A percentile compares a stretch with the other conserved stretches of the same genome.
Conservation (phyloP, 2,113 vertebrate genomes). For the Cavia porcellus region DNA sequence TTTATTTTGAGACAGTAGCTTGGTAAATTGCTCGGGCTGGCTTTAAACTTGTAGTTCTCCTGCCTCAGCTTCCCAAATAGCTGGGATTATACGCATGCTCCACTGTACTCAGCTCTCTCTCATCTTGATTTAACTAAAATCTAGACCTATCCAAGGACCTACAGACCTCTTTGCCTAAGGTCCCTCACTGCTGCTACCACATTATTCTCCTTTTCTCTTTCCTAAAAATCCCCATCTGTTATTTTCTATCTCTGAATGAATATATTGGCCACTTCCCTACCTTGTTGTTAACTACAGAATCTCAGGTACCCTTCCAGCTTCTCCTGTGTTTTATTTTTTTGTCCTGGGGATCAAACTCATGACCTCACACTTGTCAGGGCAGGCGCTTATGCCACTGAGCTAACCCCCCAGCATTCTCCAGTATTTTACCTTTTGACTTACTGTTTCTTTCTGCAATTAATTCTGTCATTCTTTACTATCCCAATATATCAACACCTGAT, state of each 20-base stretch:
- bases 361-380: too few relatives aligned
- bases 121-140: constrained; percentile 42
- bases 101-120: neutral
- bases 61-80: neutral
- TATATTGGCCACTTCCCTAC: neutral
- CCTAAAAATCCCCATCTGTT: neutral
- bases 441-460: constrained; percentile 17
- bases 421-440: constrained; percentile 37
- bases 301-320: neutral
- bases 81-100: neutral
- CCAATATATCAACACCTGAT: constrained; percentile 11
- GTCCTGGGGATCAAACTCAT: too few relatives aligned
- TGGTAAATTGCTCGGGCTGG: neutral
- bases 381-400: too few relatives aligned
- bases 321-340: constrained; percentile 32
- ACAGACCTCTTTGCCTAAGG: neutral
- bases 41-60: neutral
- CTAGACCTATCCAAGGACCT: constrained; percentile 13
- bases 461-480: constrained; percentile 37
- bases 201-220: neutral
- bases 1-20: neutral
- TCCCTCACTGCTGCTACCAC: neutral
- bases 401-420: neutral
- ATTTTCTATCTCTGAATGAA: neutral
- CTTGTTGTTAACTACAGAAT: neutral